Evolutionary conservation across 1,140 invertebrate genomes (phyloP).

Genomic region (Musca vetustissima): DNA sequence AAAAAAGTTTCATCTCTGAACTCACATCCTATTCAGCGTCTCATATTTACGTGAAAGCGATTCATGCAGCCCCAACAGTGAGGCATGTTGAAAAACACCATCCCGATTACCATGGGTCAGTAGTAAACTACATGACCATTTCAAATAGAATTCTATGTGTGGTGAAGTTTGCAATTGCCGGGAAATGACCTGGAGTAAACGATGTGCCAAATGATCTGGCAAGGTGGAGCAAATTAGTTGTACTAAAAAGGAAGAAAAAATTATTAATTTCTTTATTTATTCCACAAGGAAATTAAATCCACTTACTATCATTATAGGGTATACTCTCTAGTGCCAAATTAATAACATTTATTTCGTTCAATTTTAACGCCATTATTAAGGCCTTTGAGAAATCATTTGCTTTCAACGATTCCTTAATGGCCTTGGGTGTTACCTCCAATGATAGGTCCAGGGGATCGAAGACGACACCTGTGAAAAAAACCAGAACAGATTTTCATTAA

Average conservation of each 20-base stretch:
- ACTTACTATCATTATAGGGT: slow-evolving; percentile 74
- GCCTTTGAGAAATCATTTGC: slow-evolving; percentile 71
- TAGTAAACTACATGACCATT: slow-evolving; percentile 74
- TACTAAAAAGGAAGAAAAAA: slow-evolving; percentile 63
- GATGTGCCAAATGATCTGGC: slow-evolving; percentile 74
- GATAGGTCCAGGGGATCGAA: slow-evolving; percentile 87
- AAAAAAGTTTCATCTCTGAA: slow-evolving; percentile 32
- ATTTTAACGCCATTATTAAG: slow-evolving; percentile 81
- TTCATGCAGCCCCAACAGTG: slow-evolving; percentile 76
- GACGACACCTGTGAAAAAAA: slow-evolving; percentile 41
- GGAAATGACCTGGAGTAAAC: slow-evolving; percentile 71
- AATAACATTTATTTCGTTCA: slow-evolving; percentile 82
- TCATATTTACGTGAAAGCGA: slow-evolving; percentile 77
- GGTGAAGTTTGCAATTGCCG: slow-evolving; percentile 71
- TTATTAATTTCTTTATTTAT: neutral
- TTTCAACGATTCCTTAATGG: slow-evolving; percentile 65
- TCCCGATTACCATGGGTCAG: slow-evolving; percentile 61
- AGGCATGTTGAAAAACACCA: slow-evolving; percentile 61
- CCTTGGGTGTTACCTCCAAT: slow-evolving; percentile 75
- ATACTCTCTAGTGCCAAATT: slow-evolving; percentile 83
- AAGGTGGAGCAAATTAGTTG: slow-evolving; percentile 70
- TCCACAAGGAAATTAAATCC: neutral
- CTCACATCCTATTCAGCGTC: slow-evolving; percentile 84
- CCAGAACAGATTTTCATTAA: no score
- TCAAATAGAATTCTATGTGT: slow-evolving; percentile 86